Base-by-base conservation (phyloP, 2,797 vertebrate genomes). In the Anas acuta region DNA sequence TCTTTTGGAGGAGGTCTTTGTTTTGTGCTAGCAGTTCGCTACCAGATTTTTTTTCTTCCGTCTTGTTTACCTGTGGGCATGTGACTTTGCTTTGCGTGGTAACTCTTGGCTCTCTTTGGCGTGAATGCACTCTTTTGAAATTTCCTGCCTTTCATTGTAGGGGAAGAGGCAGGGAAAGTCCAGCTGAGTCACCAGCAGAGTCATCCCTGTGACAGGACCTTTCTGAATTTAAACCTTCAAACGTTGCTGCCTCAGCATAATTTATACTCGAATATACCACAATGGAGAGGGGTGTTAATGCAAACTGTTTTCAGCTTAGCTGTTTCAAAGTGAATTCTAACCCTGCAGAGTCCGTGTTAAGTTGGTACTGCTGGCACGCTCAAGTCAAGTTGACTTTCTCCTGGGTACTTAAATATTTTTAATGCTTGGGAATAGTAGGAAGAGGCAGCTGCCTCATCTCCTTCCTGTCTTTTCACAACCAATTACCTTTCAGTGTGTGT, bases 141-240 rank as follows among this genome's bases (percentile, higher is more conserved):
- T 92, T 94, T 95, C 93, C 90, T 96, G 91, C 61, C 53, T 71
- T 88, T 65, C 80, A 53, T 88, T 79, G 41, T 33, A 39, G 77
- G 74, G 85, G 45, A 83, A 54, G 73, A 81, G 85, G 41, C 70
- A 91, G 88, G 85, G 91, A 92, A 95, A 90, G 93, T 94, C 90
- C 88, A 94, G 90, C 84, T 90, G 93, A 96, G 93, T 95, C 90
- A 92, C 86, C 61, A 79, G 73, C 83, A 81, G 85, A 78, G 90
- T 96, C 90, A 85, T 66, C 65, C 65, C 56, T 71, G 41, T 89
- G 87, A 83, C 65, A 32, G 67, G 70, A 66, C 47, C 69, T 89
- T 90, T 78, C 75, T 93, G 80, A 67, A 6, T 58, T 86, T 82
- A 77, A 54, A 47, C 13, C 25, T 37, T 61, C 13, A 11, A 11